A percentile compares a stretch with the other conserved stretches of the same genome.
These are phyloP conservation scores for Chelonus formosanus DNA, from an alignment of 2,888 invertebrate genomes.

Conservation along the genomic window DNA sequence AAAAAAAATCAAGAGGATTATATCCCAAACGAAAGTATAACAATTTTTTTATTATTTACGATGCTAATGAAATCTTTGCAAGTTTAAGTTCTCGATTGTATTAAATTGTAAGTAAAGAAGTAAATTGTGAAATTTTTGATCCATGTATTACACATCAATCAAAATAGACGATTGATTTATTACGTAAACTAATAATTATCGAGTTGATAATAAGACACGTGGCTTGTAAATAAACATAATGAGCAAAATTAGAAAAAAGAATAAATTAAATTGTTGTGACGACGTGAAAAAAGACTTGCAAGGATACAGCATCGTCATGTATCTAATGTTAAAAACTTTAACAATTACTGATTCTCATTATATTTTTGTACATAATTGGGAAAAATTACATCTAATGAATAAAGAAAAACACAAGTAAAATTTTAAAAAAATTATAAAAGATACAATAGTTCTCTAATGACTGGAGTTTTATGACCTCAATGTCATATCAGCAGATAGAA, in stretches of 20 bases:
- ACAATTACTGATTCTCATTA: slow-evolving; percentile 59
- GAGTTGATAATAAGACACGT: background rate
- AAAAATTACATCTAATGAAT: slow-evolving; percentile 50
- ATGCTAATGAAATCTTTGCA: background rate
- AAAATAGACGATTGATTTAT: background rate
- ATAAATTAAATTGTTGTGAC: slow-evolving; percentile 33
- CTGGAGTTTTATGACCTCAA: background rate
- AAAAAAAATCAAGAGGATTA: background rate
- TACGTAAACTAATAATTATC: background rate
- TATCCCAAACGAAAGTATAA: slow-evolving; percentile 6
- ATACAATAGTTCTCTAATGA: too few relatives aligned
- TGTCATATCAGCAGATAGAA: slow-evolving; percentile 8
- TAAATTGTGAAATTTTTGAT: background rate
- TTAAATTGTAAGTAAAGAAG: background rate
- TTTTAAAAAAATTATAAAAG: slow-evolving; percentile 15
- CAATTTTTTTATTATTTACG: background rate
- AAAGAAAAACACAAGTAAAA: slow-evolving; percentile 37
- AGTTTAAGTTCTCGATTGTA: background rate
- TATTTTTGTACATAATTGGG: slow-evolving; percentile 62
- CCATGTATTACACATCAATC: background rate
- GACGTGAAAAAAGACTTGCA: slow-evolving; percentile 1
- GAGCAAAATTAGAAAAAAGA: slow-evolving; percentile 24
- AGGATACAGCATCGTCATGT: slow-evolving; percentile 46
- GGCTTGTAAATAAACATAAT: slow-evolving; percentile 10
- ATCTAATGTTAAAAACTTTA: slow-evolving; percentile 54